phyloP scores from a whole-genome alignment of 2,797 vertebrate species.

The Poeciliopsis turneri region DNA sequence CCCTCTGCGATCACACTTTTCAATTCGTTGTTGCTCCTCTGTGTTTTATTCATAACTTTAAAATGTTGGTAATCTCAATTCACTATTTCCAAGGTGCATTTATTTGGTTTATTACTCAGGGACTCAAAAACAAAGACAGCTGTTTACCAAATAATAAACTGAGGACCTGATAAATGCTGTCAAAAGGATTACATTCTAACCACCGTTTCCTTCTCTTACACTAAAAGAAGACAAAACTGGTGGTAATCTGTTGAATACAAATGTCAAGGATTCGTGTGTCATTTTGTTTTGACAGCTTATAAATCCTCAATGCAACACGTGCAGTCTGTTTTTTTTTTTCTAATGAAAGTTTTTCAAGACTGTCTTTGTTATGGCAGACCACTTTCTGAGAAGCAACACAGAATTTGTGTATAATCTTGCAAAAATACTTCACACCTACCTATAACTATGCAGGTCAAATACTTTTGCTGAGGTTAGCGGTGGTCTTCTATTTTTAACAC shows the following conservation, averaged over 20 bases:
- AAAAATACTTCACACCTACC: neutral
- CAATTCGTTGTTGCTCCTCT: conserved; percentile 38
- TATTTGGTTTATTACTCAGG: too few relatives aligned
- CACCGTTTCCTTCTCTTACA: too few relatives aligned
- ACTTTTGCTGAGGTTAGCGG: neutral
- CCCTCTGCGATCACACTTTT: conserved; percentile 18
- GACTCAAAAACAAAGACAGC: too few relatives aligned
- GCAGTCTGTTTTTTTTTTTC: neutral
- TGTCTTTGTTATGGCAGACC: neutral
- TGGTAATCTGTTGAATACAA: neutral
- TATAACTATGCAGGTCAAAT: neutral
- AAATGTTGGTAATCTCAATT: too few relatives aligned
- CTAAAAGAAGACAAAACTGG: too few relatives aligned
- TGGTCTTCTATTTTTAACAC: neutral
- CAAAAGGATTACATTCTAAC: too few relatives aligned
- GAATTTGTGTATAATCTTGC: neutral
- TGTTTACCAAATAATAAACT: too few relatives aligned
- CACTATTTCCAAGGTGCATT: too few relatives aligned
- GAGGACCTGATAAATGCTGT: too few relatives aligned
- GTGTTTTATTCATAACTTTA: too few relatives aligned
- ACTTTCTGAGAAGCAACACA: neutral
- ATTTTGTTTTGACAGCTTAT: neutral
- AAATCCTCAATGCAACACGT: neutral
- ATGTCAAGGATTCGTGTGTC: neutral
- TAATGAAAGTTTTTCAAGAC: neutral